These are phyloP conservation scores for Ivindomyrus marchei DNA, from an alignment of 2,113 vertebrate species.

Conservation along the genomic window DNA sequence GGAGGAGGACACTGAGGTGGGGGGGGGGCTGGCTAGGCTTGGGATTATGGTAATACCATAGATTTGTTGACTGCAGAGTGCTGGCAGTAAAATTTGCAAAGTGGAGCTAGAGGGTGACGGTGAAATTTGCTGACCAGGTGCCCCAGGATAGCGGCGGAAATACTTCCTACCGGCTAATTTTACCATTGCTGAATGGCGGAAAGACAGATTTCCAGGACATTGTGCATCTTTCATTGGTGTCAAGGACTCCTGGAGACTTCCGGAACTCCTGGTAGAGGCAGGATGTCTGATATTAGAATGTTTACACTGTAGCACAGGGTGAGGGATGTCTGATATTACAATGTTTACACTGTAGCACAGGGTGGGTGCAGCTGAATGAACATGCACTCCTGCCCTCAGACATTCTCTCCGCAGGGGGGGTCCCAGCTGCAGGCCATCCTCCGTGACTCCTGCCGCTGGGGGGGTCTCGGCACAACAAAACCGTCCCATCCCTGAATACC, in stretches of 20 bases:
- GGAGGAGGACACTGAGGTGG: not conserved
- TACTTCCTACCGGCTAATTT: not conserved
- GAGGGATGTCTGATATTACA: too few relatives aligned
- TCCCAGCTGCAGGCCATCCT: too few relatives aligned
- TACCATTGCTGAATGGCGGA: not conserved
- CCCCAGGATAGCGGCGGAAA: not conserved
- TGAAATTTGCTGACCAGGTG: not conserved
- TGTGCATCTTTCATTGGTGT: not conserved
- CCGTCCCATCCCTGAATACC: too few relatives aligned
- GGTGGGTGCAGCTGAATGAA: too few relatives aligned
- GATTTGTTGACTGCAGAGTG: not conserved
- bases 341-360: too few relatives aligned
- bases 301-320: too few relatives aligned
- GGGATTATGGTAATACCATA: not conserved
- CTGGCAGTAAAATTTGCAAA: not conserved
- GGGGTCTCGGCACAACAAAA: too few relatives aligned
- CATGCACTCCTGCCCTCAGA: too few relatives aligned
- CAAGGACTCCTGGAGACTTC: not conserved
- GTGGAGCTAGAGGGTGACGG: not conserved
- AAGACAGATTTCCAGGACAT: not conserved
- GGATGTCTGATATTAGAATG: too few relatives aligned
- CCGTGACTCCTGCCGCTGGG: too few relatives aligned
- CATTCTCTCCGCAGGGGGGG: too few relatives aligned
- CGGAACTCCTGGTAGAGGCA: not conserved
- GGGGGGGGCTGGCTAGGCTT: not conserved